Base-by-base conservation (phyloP, 2,797 vertebrate species). In the Xenopus petersii region DNA sequence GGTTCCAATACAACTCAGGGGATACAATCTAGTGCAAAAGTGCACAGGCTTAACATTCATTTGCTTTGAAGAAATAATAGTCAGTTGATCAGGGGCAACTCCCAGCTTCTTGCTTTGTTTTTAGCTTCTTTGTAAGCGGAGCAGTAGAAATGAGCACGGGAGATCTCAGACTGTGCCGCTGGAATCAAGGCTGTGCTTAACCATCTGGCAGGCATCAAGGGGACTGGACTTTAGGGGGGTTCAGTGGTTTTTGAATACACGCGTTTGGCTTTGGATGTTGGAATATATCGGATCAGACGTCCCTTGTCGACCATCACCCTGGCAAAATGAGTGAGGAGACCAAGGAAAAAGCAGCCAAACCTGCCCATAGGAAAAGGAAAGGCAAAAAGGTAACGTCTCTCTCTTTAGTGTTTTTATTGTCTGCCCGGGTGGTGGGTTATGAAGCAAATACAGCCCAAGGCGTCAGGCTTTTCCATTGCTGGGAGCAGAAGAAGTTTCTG, bases 301-400 rank as follows among this genome's bases (percentile, higher is more conserved):
- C 89, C 88, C 88, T 84, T 86, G 13, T 87, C 79, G 82, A 87
- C 88, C 82, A 84, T 89, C 88, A 83, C 82, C 82, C 83, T 87
- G 86, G 86, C 86, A 92, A 91, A 91, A 98, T 98, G 97, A 98
- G 95, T 83, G 96, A 98, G 87, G 97, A 98, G 84, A 90, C 93
- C 70, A 98, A 97, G 90, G 96, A 98, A 89, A 98, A 96, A 87
- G 91, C 89, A 74, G 55, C 93, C 75, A 98, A 97, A 87, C 92
- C 91, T 81, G 87, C 93, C 81, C 96, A 98, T 88, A 94, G 95
- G 84, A 98, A 98, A 87, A 98, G 97, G 93, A 98, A 96, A 91
- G 95, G 96, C 77, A 98, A 95, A 92, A 98, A 98, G 96, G 96
- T 98, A 95, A 80, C 90, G 49, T 65, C 77, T 69, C 73, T 80